Conservation (phyloP, 2,113 vertebrate genomes). For the Podarcis raffonei region DNA sequence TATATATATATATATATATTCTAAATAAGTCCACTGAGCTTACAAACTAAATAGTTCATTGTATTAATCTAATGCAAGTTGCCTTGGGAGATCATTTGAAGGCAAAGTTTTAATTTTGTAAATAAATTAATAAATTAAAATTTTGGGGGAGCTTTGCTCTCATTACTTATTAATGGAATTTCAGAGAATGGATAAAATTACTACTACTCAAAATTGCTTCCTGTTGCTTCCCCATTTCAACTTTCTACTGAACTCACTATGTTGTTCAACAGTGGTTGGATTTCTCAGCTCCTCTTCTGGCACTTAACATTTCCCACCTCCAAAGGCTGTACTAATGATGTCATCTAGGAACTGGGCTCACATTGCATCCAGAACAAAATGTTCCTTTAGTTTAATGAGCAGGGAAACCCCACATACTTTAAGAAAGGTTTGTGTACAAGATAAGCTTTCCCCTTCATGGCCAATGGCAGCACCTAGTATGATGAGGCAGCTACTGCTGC, state of each 20-base stretch:
- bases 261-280: not conserved
- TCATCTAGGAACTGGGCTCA: not conserved
- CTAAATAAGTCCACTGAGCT: not conserved
- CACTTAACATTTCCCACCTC: not conserved
- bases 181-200: not conserved
- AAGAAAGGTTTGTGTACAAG: too few relatives aligned
- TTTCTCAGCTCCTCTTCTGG: not conserved
- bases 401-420: not conserved
- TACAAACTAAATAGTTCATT: not conserved
- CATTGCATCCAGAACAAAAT: too few relatives aligned
- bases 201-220: not conserved
- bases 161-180: not conserved
- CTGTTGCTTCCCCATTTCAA: not conserved
- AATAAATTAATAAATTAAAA: not conserved
- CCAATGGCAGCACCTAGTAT: too few relatives aligned
- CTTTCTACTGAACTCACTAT: not conserved
- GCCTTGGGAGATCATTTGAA: not conserved
- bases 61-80: not conserved
- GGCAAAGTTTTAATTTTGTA: not conserved
- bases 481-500: too few relatives aligned
- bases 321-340: not conserved
- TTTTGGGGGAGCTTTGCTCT: not conserved
- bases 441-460: too few relatives aligned
- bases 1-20: not conserved
- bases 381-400: not conserved